phyloP scores from a whole-genome alignment of 1,140 invertebrate genomes.

The Potamilus streckersoni region DNA sequence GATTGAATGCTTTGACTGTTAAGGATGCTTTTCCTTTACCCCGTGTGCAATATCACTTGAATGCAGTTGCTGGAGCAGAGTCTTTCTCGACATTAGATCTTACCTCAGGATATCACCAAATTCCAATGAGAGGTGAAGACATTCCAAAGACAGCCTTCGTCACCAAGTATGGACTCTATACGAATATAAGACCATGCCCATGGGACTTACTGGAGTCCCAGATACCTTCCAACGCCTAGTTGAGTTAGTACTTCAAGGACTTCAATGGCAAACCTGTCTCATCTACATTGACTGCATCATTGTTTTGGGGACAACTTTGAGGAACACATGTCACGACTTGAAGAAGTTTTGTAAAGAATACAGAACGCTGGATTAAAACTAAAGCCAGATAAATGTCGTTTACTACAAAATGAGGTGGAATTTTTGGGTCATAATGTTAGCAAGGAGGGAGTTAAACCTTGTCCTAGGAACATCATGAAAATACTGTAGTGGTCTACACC shows the following conservation, averaged over 20 bases:
- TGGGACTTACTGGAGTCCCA: constrained; percentile 7
- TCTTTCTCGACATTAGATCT: constrained; percentile 23
- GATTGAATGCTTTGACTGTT: not conserved
- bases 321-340: not conserved
- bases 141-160: constrained; percentile 6
- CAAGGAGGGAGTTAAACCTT: no score
- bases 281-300: no score
- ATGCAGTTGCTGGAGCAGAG: not conserved
- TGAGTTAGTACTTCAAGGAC: not conserved
- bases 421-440: no score
- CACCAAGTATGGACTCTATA: constrained; percentile 7
- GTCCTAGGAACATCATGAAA: no score
- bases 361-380: no score
- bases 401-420: no score
- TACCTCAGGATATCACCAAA: constrained; percentile 16
- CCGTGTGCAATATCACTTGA: no score
- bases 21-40: no score
- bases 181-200: constrained; percentile 6
- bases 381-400: no score
- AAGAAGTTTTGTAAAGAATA: not conserved
- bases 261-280: no score
- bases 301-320: no score
- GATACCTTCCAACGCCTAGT: constrained; percentile 6
- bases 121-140: constrained; percentile 6
- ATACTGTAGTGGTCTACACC: no score